Evolutionary conservation across 1,140 invertebrate genomes (phyloP).

Genomic region (Lamellibrachia luymesi): DNA sequence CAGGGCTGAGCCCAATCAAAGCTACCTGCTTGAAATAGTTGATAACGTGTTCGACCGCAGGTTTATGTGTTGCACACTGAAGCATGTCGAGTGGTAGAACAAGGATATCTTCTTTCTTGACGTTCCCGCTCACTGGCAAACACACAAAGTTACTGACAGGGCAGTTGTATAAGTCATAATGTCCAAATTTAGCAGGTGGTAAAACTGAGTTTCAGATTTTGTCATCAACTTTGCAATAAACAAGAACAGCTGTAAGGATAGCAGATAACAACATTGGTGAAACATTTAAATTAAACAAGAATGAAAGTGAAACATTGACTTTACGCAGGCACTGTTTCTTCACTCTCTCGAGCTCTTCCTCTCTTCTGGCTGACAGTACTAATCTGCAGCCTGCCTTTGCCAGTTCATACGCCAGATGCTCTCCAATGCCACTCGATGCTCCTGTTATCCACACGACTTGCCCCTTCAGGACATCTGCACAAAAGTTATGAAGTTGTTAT

Average conservation of each 20-base stretch:
- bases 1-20: not conserved
- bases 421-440: slow-evolving; percentile 86
- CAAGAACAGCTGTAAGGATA: too few relatives aligned
- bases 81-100: slow-evolving; percentile 73
- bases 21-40: slow-evolving; percentile 71
- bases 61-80: slow-evolving; percentile 65
- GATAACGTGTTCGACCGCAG: slow-evolving; percentile 66
- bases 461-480: slow-evolving; percentile 59
- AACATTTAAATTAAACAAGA: not conserved
- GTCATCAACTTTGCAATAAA: too few relatives aligned
- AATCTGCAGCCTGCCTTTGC: slow-evolving; percentile 72
- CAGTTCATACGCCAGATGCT: slow-evolving; percentile 71
- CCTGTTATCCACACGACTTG: slow-evolving; percentile 88
- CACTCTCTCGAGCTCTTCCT: slow-evolving; percentile 72
- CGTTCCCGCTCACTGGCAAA: slow-evolving; percentile 42
- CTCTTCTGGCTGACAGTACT: slow-evolving; percentile 73
- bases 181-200: too few relatives aligned
- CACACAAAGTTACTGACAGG: not conserved
- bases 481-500: not conserved
- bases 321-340: slow-evolving; percentile 70
- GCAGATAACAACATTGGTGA: not conserved
- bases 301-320: slow-evolving; percentile 25
- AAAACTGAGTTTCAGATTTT: too few relatives aligned
- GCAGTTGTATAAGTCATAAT: not conserved
- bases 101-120: slow-evolving; percentile 65